Percentiles rank a stretch among this genome's conserved stretches.
Conservation (phyloP, 2,888 invertebrate genomes). For the Octodonta nipae region DNA sequence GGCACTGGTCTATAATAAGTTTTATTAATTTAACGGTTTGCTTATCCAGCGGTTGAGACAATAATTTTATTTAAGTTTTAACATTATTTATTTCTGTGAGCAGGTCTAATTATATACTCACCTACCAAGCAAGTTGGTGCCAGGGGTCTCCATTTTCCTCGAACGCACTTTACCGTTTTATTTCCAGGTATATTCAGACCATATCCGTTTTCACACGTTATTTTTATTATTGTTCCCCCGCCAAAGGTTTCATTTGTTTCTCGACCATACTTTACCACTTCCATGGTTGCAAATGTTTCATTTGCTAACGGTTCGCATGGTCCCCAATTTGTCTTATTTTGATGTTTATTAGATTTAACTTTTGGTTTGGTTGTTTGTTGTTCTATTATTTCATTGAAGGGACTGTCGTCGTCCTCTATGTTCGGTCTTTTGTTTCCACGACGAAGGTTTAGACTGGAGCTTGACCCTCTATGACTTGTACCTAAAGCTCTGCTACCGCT, state of each 20-base stretch:
- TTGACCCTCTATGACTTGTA: conserved; percentile 25
- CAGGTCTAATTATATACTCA: no score
- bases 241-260: conserved; percentile 60
- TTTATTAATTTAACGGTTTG: no score
- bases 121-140: conserved; percentile 68
- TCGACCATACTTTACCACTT: conserved; percentile 56
- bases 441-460: conserved; percentile 24
- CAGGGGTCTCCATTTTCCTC: conserved; percentile 74
- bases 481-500: conserved; percentile 29
- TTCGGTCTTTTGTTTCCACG: conserved; percentile 23
- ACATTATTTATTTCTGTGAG: no score
- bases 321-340: conserved; percentile 38
- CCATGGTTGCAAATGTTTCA: conserved; percentile 53
- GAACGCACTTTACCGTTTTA: conserved; percentile 64
- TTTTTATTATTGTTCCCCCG: conserved; percentile 60
- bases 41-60: no score
- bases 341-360: conserved; percentile 14
- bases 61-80: no score
- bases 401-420: conserved; percentile 17
- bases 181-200: conserved; percentile 59
- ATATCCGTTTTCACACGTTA: conserved; percentile 67
- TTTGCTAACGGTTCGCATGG: conserved; percentile 56
- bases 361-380: conserved; percentile 23
- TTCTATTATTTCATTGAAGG: conserved; percentile 18
- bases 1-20: no score